Base-by-base conservation (phyloP, 2,113 vertebrate genomes). In the Spheniscus mendiculus region DNA sequence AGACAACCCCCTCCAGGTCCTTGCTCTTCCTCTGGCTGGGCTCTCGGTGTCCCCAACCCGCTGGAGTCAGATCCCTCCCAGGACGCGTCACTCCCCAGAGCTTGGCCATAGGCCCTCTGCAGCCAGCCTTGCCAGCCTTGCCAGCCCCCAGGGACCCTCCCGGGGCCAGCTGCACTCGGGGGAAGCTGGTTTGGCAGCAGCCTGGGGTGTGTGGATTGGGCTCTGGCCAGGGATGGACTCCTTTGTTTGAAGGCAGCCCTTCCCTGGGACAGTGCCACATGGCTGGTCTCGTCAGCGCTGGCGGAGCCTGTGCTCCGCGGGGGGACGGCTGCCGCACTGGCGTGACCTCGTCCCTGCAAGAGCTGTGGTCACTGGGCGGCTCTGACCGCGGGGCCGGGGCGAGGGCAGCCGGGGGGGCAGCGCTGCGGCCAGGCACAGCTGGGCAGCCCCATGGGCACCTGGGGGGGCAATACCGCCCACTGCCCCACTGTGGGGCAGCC, bases 391-490 rank as follows among this genome's bases (percentile, higher is more conserved):
- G 73, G 84, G 62, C 42, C 29, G 1, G 84, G 72, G 23, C 5
- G 2, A 65, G 84, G 88, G 71, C 83, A 47, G 65, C 67, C 2
- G 2, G 44, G 26, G 62, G 20, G 80, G 20, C 71, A 47, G n/a
- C 2, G 21, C 44, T 29, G 56, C 0, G 5, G 44, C 27, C 0
- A 5, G 62, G 13, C 1, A 5, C 9, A 21, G 49, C 34, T 36
- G 65, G 72, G 45, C n/a, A 47, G 45, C 34, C 38, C 44, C 29
- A 25, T 0, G 9, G 11, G 18, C 30, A 27, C n/a, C 38, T 2
- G 27, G 20, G 55, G 32, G 27, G 13, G 44, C 22, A 36, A 25
- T 9, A 11, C 29, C 0, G 1, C 16, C 49, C 23, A 9, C 34
- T 2, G 21, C n/a, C 58, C 58, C 4, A 9, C 65, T 4, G 11